These are phyloP conservation scores for Styela plicata DNA, from an alignment of 23 tunicate genomes.

Conservation along the genomic window DNA sequence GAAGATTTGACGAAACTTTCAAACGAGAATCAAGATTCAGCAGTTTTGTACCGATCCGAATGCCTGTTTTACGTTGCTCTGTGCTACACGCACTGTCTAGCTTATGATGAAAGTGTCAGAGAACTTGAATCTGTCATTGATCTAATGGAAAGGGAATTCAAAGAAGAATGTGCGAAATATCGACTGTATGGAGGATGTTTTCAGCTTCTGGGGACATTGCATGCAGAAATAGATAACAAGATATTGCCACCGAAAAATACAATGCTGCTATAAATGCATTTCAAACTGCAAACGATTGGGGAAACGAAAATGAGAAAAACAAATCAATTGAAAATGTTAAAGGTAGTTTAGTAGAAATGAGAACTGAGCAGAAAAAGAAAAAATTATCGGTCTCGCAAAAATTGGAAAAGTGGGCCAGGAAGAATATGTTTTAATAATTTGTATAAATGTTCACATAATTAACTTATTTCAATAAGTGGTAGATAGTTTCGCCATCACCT, in stretches of 20 bases:
- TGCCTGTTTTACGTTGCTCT: background rate
- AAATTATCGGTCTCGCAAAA: background rate
- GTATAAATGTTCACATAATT: too few species aligned
- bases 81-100: background rate
- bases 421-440: too few species aligned
- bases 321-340: background rate
- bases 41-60: background rate
- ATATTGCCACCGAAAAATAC: background rate
- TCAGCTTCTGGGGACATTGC: background rate
- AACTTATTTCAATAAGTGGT: too few species aligned
- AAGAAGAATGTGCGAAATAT: background rate
- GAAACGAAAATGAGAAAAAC: background rate
- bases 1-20: background rate
- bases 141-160: background rate
- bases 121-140: background rate
- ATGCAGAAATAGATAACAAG: background rate
- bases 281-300: background rate
- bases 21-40: background rate
- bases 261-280: background rate
- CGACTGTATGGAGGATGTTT: background rate
- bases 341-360: background rate
- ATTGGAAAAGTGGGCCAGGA: background rate
- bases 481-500: too few species aligned
- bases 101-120: background rate
- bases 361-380: background rate